phyloP scores from a whole-genome alignment of 2,888 invertebrate species.

The Dasypogon diadema region DNA sequence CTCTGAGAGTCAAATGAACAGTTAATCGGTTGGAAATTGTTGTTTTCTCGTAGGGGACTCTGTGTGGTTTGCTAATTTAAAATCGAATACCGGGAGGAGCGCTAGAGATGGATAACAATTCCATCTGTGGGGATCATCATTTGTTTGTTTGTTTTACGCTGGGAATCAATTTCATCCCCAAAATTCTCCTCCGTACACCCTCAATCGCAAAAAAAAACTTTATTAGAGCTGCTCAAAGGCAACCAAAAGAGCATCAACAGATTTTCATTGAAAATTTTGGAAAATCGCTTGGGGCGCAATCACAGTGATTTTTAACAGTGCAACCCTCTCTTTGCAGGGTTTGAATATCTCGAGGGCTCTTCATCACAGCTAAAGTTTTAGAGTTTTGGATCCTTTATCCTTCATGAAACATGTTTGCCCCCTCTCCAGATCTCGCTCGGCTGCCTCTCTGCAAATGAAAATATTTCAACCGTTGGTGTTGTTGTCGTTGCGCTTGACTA shows the following conservation, averaged over 20 bases:
- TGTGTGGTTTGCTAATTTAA: constrained; percentile 4
- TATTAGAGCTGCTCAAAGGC: constrained; percentile 54
- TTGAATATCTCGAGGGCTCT: constrained; percentile 50
- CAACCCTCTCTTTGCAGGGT: constrained; percentile 52
- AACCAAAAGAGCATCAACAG: constrained; percentile 53
- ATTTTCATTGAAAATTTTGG: constrained; percentile 54
- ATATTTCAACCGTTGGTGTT: constrained; percentile 45
- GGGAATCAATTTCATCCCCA: background rate
- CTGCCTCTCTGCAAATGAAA: constrained; percentile 48
- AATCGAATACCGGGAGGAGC: background rate
- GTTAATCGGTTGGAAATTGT: constrained; percentile 56
- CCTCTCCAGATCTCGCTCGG: constrained; percentile 28
- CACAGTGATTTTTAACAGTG: constrained; percentile 51
- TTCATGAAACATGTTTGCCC: constrained; percentile 19
- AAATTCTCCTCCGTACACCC: no score
- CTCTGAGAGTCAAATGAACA: constrained; percentile 51
- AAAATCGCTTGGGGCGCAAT: constrained; percentile 54
- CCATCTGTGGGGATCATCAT: constrained; percentile 16
- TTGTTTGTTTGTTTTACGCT: no score
- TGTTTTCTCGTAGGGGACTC: constrained; percentile 36
- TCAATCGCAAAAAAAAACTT: constrained; percentile 39
- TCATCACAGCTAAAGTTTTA: constrained; percentile 42
- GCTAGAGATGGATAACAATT: constrained; percentile 21
- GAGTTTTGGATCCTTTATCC: constrained; percentile 40
- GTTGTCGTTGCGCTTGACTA: constrained; percentile 53